A percentile compares a stretch with the other conserved stretches of the same genome.
phyloP scores from a whole-genome alignment of 2,888 invertebrate genomes.

The Sympetrum striolatum region DNA sequence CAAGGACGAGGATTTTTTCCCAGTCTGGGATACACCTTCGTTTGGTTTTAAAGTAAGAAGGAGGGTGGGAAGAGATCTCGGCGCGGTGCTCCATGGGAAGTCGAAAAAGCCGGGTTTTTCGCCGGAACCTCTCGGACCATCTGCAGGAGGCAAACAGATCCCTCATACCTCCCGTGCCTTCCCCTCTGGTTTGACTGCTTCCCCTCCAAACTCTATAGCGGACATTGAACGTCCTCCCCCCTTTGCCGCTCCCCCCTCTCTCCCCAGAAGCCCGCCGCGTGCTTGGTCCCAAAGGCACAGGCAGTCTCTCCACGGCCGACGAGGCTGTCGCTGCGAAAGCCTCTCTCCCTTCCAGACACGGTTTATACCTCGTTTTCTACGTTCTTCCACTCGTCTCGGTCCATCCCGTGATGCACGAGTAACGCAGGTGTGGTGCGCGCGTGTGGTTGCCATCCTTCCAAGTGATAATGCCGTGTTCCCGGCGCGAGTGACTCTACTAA shows the following conservation, averaged over 20 bases:
- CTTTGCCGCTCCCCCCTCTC: background rate
- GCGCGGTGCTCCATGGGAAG: background rate
- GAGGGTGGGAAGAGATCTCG: background rate
- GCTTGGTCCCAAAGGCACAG: background rate
- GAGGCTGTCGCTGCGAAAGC: background rate
- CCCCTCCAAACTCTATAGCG: background rate
- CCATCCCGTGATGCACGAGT: background rate
- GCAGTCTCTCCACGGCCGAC: background rate
- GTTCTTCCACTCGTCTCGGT: background rate
- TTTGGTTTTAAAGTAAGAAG: background rate
- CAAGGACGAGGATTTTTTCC: too few species aligned
- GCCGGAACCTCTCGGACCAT: background rate
- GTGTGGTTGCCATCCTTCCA: background rate
- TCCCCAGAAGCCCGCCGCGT: background rate
- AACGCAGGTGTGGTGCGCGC: background rate
- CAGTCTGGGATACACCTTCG: background rate
- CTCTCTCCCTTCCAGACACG: background rate
- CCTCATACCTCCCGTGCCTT: background rate
- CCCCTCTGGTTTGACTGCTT: background rate
- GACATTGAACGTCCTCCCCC: background rate
- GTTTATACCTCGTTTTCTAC: background rate
- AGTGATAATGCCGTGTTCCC: background rate
- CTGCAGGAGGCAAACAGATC: background rate
- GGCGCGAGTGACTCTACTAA: background rate
- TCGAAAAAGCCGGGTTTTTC: background rate